Evolutionary conservation across 2,797 vertebrate species (phyloP).

Genomic region (Brachymystax lenok): DNA sequence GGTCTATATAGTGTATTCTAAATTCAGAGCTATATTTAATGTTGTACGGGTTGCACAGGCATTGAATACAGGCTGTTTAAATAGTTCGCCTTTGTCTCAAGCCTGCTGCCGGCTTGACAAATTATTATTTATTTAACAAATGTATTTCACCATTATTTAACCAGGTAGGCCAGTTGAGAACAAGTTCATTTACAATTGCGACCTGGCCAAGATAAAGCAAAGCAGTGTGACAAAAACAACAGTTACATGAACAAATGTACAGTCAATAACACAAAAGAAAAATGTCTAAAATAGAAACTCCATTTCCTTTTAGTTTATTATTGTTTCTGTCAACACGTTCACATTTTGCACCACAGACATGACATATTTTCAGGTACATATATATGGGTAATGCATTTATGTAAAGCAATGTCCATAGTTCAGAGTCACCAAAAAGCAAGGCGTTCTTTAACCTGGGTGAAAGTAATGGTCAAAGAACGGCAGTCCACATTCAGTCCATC

Average conservation of each 20-base stretch:
- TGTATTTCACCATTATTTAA: too few species aligned
- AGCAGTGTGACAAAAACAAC: too few species aligned
- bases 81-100: not conserved
- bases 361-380: conserved; percentile 42
- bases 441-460: conserved; percentile 4
- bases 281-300: not conserved
- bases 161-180: too few species aligned
- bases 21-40: not conserved
- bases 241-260: too few species aligned
- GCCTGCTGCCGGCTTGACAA: not conserved
- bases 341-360: conserved; percentile 9
- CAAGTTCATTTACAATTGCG: too few species aligned
- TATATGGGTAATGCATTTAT: not conserved
- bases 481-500: conserved; percentile 57
- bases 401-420: conserved; percentile 16
- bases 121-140: not conserved
- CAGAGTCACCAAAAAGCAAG: not conserved
- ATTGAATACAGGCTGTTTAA: not conserved
- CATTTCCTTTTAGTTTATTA: conserved; percentile 9
- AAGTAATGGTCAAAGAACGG: not conserved
- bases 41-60: not conserved
- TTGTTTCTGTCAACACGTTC: too few species aligned
- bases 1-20: not conserved
- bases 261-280: too few species aligned
- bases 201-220: too few species aligned